Evolutionary conservation across 92 coral and sea anemone genomes (phyloP).

Genomic region (Porites lobata): DNA sequence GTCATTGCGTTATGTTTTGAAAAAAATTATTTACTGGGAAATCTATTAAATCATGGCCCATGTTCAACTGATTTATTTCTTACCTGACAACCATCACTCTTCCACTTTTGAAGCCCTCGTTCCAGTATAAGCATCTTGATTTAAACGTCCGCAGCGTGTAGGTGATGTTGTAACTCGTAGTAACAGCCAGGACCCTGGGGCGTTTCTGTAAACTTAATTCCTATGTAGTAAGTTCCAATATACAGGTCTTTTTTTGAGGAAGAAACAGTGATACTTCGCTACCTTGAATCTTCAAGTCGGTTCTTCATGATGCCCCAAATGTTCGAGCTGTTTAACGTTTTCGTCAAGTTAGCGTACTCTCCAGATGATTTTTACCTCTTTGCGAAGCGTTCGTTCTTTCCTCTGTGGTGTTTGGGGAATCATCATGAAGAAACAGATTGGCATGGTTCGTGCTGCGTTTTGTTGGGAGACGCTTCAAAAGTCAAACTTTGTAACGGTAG

Average conservation of each 20-base stretch:
- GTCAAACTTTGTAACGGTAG: conserved; percentile 33
- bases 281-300: background rate
- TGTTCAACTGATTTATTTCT: background rate
- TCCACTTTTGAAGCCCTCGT: conserved; percentile 74
- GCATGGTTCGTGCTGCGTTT: background rate
- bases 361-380: background rate
- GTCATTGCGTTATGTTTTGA: background rate
- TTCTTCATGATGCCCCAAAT: background rate
- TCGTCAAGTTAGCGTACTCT: background rate
- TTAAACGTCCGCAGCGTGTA: conserved; percentile 61
- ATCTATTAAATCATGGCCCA: background rate
- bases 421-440: no score
- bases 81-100: conserved; percentile 81
- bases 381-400: background rate
- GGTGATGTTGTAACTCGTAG: conserved; percentile 21
- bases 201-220: conserved; percentile 33
- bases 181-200: background rate
- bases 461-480: conserved; percentile 32
- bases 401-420: background rate
- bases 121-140: conserved; percentile 89
- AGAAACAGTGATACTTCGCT: conserved; percentile 53
- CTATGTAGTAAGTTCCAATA: conserved; percentile 57
- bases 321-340: background rate
- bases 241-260: conserved; percentile 54
- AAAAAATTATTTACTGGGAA: background rate